Evolutionary conservation across 2,113 vertebrate species (phyloP).

Genomic region (Ceratotherium simum): DNA sequence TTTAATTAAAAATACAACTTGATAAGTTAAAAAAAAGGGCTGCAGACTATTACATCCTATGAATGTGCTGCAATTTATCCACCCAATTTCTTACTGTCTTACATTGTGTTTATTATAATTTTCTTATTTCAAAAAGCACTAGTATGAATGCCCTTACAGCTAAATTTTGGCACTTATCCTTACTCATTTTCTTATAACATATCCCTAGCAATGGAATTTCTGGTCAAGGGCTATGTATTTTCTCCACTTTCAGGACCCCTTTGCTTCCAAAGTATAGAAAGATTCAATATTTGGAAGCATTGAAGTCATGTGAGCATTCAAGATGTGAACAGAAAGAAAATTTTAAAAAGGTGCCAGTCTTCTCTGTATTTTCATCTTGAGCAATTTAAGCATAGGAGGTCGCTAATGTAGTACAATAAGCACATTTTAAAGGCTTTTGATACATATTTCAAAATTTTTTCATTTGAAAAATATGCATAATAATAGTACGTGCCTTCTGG

Average conservation of each 20-base stretch:
- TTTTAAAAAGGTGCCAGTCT: not conserved
- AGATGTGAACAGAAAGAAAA: not conserved
- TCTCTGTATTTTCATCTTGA: not conserved
- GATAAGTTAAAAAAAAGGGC: not conserved
- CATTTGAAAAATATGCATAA: not conserved
- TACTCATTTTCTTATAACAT: not conserved
- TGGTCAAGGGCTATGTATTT: not conserved
- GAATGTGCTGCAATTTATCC: not conserved
- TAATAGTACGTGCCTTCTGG: not conserved
- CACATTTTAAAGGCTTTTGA: not conserved
- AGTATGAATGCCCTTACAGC: not conserved
- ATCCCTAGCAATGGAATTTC: conserved; percentile 21
- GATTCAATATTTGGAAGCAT: not conserved
- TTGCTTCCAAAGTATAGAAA: not conserved
- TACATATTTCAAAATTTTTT: not conserved
- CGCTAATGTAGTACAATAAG: not conserved
- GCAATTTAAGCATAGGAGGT: not conserved
- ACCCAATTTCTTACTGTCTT: not conserved
- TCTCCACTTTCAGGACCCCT: not conserved
- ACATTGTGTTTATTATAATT: not conserved
- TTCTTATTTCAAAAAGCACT: conserved; percentile 13
- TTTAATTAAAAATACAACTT: conserved; percentile 34
- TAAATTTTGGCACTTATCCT: not conserved
- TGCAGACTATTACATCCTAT: not conserved
- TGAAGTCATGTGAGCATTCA: not conserved